A percentile compares a stretch with the other conserved stretches of the same genome.
Conservation (phyloP, 2,113 vertebrate genomes). For the Mormoops blainvillei region DNA sequence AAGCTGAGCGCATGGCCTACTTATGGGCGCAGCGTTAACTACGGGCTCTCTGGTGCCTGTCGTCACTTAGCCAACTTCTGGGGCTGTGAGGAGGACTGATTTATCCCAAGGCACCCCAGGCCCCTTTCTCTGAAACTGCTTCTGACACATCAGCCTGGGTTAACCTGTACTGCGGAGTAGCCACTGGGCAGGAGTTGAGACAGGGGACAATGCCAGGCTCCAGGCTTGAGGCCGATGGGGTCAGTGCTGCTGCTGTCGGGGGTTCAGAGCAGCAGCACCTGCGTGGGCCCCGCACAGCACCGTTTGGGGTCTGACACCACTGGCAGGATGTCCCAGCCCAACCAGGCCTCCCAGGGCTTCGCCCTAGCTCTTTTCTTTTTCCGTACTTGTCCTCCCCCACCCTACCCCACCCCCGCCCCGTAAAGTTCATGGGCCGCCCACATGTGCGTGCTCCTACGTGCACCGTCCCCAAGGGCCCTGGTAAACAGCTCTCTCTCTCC, state of each 20-base stretch:
- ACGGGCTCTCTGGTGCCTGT: not conserved
- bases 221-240: not conserved
- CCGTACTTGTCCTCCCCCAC: not conserved
- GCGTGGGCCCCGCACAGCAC: not conserved
- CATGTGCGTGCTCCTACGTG: accelerated
- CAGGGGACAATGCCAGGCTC: accelerated
- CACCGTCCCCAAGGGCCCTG: not conserved
- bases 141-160: not conserved
- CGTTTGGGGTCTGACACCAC: not conserved
- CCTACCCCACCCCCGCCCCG: too few relatives aligned
- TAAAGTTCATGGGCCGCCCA: not conserved
- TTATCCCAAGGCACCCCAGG: not conserved
- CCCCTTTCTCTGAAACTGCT: not conserved
- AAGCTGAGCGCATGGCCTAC: slow-evolving; percentile 40
- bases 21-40: slow-evolving; percentile 30
- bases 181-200: not conserved
- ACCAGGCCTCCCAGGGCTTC: not conserved
- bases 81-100: not conserved
- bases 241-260: not conserved
- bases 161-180: accelerated
- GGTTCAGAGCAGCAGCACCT: not conserved
- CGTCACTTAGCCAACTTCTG: not conserved
- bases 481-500: not conserved
- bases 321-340: not conserved
- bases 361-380: not conserved